A percentile compares a stretch with the other conserved stretches of the same genome.
These are phyloP conservation scores for Cantharis rustica DNA, from an alignment of 2,888 invertebrate genomes.

Conservation along the genomic window DNA sequence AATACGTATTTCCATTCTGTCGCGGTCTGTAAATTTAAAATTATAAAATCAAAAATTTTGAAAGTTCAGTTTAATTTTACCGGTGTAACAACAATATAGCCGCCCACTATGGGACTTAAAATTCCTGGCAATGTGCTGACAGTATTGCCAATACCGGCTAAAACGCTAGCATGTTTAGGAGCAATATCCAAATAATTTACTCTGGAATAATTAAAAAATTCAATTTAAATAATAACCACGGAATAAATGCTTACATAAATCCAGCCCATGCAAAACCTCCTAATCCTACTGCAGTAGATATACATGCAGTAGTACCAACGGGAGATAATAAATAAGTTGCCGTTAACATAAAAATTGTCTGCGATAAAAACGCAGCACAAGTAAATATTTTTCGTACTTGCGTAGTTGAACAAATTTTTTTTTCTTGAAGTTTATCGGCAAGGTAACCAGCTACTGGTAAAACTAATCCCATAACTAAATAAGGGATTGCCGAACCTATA, in stretches of 20 bases:
- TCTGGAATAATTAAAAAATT: slow-evolving; percentile 56
- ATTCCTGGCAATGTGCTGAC: slow-evolving; percentile 91
- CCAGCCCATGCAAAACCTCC: slow-evolving; percentile 95
- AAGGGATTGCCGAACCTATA: slow-evolving; percentile 83
- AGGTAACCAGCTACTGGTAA: slow-evolving; percentile 80
- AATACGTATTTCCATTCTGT: slow-evolving; percentile 84
- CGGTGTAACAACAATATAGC: slow-evolving; percentile 74
- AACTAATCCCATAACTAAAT: slow-evolving; percentile 83
- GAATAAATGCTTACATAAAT: slow-evolving; percentile 65
- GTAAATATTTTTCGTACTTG: slow-evolving; percentile 72
- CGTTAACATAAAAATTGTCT: slow-evolving; percentile 84
- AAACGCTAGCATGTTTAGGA: slow-evolving; percentile 86
- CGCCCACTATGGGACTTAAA: slow-evolving; percentile 81
- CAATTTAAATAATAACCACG: neutral
- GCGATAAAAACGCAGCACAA: slow-evolving; percentile 73
- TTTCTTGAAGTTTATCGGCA: slow-evolving; percentile 77
- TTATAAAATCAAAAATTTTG: neutral
- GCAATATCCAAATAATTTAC: slow-evolving; percentile 88
- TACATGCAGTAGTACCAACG: slow-evolving; percentile 73
- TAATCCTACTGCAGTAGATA: slow-evolving; percentile 86
- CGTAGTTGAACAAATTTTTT: slow-evolving; percentile 70
- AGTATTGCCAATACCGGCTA: slow-evolving; percentile 92
- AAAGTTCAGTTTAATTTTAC: slow-evolving; percentile 45
- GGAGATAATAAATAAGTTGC: slow-evolving; percentile 76
- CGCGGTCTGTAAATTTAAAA: slow-evolving; percentile 29